Percentiles rank a stretch among this genome's conserved stretches.
Conservation (phyloP, 2,113 vertebrate genomes). For the Megaleporinus macrocephalus region DNA sequence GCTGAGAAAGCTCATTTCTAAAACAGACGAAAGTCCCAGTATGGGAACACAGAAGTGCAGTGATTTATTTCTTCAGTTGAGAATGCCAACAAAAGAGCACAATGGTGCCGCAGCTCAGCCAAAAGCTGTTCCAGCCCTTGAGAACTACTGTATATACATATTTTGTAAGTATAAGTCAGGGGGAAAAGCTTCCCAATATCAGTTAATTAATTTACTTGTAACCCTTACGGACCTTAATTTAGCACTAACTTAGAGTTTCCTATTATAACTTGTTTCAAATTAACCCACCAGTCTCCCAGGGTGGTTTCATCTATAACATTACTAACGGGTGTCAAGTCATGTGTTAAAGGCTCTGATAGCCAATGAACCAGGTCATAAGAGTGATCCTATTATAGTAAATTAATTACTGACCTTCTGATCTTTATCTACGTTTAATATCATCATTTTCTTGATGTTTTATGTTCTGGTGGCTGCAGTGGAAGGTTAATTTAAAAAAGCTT, state of each 20-base stretch:
- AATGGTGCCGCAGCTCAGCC: not conserved
- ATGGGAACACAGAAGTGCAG: not conserved
- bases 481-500: not conserved
- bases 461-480: not conserved
- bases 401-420: conserved; percentile 15
- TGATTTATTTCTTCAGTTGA: conserved; percentile 10
- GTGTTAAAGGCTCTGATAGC: not conserved
- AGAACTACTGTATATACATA: not conserved
- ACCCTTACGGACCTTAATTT: not conserved
- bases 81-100: not conserved
- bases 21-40: not conserved
- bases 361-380: not conserved
- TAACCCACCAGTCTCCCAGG: not conserved
- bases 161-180: not conserved
- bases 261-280: not conserved
- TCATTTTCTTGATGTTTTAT: not conserved
- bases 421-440: not conserved
- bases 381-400: not conserved
- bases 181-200: not conserved
- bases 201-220: not conserved
- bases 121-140: not conserved
- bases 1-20: not conserved
- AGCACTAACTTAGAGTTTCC: not conserved
- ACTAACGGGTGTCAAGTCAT: not conserved
- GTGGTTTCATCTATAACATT: not conserved